A percentile compares a stretch with the other conserved stretches of the same genome.
Evolutionary conservation across 2,888 invertebrate genomes (phyloP).

Genomic region (Gnatocerus cornutus): DNA sequence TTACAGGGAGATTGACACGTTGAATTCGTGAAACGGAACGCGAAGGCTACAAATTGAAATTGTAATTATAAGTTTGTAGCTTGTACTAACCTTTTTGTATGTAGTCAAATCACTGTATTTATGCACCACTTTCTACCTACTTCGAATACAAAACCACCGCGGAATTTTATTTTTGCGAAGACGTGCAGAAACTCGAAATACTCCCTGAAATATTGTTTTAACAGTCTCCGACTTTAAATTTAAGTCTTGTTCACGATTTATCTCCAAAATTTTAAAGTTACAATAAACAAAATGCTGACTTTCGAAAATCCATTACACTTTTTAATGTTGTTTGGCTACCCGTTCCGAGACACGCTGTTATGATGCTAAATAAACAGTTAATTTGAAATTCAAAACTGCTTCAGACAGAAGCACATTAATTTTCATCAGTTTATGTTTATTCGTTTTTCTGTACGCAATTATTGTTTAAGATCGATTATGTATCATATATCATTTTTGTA

Average conservation of each 20-base stretch:
- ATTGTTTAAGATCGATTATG: constrained; percentile 12
- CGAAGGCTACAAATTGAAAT: neutral
- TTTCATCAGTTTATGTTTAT: constrained; percentile 8
- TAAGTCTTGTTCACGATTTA: neutral
- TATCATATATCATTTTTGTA: constrained; percentile 17
- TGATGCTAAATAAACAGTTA: constrained; percentile 1
- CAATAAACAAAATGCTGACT: no score
- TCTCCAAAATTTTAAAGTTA: neutral
- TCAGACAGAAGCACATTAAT: neutral
- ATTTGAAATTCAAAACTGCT: constrained; percentile 3
- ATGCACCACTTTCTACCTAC: neutral
- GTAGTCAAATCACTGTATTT: no score
- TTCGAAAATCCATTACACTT: no score
- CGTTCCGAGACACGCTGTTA: neutral
- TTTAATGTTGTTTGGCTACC: no score
- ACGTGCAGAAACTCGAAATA: constrained; percentile 2
- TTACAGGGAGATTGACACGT: constrained; percentile 7
- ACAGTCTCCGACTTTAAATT: neutral
- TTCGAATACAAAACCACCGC: neutral
- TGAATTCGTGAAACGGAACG: neutral
- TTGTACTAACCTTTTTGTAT: no score
- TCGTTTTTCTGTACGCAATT: constrained; percentile 1
- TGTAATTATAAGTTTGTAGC: neutral
- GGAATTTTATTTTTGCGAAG: neutral
- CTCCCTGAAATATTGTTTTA: neutral